phyloP scores from a whole-genome alignment of 2,797 vertebrate species.

The Enteromius afrohamiltoni region DNA sequence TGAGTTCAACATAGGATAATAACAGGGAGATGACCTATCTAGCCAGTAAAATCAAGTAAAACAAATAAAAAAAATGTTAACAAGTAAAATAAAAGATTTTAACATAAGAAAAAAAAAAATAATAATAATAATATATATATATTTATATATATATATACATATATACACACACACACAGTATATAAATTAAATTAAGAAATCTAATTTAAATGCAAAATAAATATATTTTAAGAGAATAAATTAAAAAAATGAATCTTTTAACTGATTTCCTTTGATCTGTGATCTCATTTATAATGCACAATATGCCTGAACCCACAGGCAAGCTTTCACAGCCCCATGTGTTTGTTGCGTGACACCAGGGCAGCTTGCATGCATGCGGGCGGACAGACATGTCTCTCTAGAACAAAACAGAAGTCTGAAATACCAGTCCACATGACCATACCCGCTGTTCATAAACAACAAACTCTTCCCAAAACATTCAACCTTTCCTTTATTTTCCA shows the following conservation, averaged over 20 bases:
- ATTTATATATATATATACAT: too few relatives aligned
- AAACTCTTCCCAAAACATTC: conserved; percentile 57
- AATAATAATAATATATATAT: neutral
- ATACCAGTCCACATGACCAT: conserved; percentile 45
- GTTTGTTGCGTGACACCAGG: conserved; percentile 61
- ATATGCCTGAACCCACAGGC: neutral
- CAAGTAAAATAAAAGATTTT: neutral
- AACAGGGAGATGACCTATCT: neutral
- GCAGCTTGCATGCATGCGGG: conserved; percentile 49
- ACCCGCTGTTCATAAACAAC: conserved; percentile 50
- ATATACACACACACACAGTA: too few relatives aligned
- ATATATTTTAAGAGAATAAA: neutral
- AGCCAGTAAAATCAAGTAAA: neutral
- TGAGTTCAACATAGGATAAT: neutral
- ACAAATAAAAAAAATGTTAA: neutral
- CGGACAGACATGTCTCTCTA: conserved; percentile 50
- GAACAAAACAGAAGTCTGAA: conserved; percentile 46
- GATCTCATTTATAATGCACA: neutral
- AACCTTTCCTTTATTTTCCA: conserved; percentile 49
- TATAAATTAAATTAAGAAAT: too few relatives aligned
- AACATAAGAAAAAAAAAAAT: too few relatives aligned
- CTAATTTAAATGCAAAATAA: neutral
- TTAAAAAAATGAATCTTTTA: neutral
- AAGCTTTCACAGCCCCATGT: conserved; percentile 29
- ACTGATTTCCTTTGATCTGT: neutral